Base-by-base conservation (phyloP, 2,888 invertebrate genomes). In the Pseudococcus longispinus region DNA sequence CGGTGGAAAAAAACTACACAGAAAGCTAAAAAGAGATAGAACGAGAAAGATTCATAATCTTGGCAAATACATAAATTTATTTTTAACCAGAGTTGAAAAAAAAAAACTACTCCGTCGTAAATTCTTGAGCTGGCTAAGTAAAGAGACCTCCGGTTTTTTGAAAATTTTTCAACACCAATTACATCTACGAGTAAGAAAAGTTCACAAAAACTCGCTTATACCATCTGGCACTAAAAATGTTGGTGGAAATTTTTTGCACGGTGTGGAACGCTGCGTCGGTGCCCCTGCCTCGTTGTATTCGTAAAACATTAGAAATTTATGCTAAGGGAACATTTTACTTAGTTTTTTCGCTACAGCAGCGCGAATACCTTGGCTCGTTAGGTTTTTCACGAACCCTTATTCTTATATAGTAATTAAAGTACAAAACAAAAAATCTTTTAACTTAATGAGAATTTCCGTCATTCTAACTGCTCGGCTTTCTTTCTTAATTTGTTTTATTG, bases 401-500 rank as follows among this genome's bases (percentile, higher is more conserved):
- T 70, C 70, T 70, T 70, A 70, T 70, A 70, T 18, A 70, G 77
- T 80, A 80, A 80, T 80, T 80, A 80, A 80, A 80, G 42, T 80
- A 80, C 77, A 42, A 80, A 80, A 70, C 29, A 70, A 80, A 80
- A 77, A 80, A 80, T 80, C 77, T 80, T 80, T 80, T 80, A 80
- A 80, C 77, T 80, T 80, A 80, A 80, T 42, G 77, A 80, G 77
- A 80, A 80, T 42, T 80, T 80, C 42, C 77, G 77, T 80, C 77
- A 80, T 80, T 80, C 42, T 42, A 42, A 80, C 77, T 80, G 77
- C 77, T 37, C 77, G 42, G 77, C 42, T 80, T 80, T 80, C 77
- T 80, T 80, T 80, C 77, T 80, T 80, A 80, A 80, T 80, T 80
- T 80, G 77, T 80, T 80, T 80, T 80, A 80, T 80, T 23, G 77